Evolutionary conservation across 2,797 vertebrate species (phyloP), one percentile per base, ranked within the genome.

Genomic region (Epinephelus malabaricus): DNA sequence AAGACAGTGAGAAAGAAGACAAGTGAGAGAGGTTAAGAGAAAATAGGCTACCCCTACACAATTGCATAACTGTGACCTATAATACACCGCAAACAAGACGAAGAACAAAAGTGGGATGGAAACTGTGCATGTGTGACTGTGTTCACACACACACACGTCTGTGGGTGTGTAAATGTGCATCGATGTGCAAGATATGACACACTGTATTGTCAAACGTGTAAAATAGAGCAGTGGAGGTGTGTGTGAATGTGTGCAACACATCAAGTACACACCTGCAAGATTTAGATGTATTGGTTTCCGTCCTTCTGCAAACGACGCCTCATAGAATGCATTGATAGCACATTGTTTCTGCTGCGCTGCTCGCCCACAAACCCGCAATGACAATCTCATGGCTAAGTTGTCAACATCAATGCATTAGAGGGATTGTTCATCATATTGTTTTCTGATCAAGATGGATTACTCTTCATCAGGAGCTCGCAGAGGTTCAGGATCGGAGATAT

Each of bases 41-140:
- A 94, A 92, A 90, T 91, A 86, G 90, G 92, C 91, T 91, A 91
- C 89, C 86, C 85, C 90, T 89, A 88, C 92, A 93, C 90, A 89
- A 83, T 92, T 92, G 85, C 89, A 92, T 91, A 90, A 94, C 86
- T 83, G 85, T 91, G 90, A 92, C 91, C 90, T 89, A 90, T 86
- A 91, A 91, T 85, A 78, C 79, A 85, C 86, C 85, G 10, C 89
- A 85, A 85, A 72, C 79, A 85, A 89, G 79, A 85, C 25, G 58
- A 77, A 91, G 84, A 92, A 86, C 80, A 83, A 78, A 91, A 86
- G 87, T 82, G 75, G 90, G 92, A 90, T 95, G 93, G 92, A 95
- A 95, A 94, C 76, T 76, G 55, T 10, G 58, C 60, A 9, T 76
- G 56, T 67, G 77, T 58, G 47, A 19, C 47, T 78, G 65, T 80